Evolutionary conservation across 1,140 invertebrate species (phyloP).

Genomic region (Platyscapa corneri): DNA sequence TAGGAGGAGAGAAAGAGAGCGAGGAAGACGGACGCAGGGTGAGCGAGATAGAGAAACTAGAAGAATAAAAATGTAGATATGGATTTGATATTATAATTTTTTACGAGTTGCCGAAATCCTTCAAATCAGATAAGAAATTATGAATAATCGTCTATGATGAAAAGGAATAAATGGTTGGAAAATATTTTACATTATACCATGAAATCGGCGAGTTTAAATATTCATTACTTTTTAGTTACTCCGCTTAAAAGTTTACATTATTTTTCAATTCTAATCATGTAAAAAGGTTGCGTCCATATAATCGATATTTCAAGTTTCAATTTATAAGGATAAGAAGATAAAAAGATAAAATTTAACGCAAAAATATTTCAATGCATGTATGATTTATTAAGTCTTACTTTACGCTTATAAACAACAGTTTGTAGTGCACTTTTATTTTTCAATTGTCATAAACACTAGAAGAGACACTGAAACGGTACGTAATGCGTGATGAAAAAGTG

Average conservation of each 20-base stretch:
- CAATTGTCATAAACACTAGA: not conserved
- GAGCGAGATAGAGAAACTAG: not conserved
- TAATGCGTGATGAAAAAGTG: not conserved
- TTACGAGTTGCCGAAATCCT: slow-evolving; percentile 1
- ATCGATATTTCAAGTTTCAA: too few relatives aligned
- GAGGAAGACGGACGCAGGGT: not conserved
- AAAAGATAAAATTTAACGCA: too few relatives aligned
- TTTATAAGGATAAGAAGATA: too few relatives aligned
- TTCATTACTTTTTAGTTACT: too few relatives aligned
- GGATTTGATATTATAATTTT: not conserved
- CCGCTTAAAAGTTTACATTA: too few relatives aligned
- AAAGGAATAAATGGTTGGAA: not conserved
- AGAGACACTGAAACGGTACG: not conserved
- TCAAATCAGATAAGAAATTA: not conserved
- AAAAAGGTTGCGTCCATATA: too few relatives aligned
- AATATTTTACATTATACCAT: too few relatives aligned
- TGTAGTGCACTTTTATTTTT: not conserved
- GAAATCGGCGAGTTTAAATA: too few relatives aligned
- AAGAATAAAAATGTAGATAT: not conserved
- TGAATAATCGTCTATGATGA: not conserved
- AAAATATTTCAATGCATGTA: too few relatives aligned
- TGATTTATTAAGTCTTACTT: not conserved
- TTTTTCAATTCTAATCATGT: too few relatives aligned
- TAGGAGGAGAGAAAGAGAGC: not conserved
- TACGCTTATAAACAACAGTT: not conserved